Evolutionary conservation across 2,113 vertebrate genomes (phyloP).

Genomic region (Cynocephalus volans): DNA sequence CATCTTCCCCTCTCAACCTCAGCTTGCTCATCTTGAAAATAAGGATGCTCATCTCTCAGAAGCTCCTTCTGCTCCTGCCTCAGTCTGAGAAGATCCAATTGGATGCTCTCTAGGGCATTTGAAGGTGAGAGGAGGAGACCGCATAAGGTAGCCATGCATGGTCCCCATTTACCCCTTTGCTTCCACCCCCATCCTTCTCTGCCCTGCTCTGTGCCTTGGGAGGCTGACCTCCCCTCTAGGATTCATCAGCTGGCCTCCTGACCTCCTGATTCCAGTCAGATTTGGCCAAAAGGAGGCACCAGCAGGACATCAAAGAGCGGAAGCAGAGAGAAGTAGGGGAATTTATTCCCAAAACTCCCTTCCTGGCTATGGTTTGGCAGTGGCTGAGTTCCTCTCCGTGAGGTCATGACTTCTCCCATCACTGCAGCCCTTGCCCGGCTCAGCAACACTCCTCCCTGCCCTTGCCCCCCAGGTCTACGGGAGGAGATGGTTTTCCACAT

Average conservation of each 20-base stretch:
- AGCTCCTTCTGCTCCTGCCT: neutral
- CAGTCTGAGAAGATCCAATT: neutral
- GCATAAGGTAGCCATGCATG: neutral
- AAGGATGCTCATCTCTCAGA: neutral
- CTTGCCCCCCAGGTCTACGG: neutral
- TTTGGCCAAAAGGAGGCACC: neutral
- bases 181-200: neutral
- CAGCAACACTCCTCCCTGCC: neutral
- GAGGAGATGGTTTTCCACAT: neutral
- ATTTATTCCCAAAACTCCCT: neutral
- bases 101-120: neutral
- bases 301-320: neutral
- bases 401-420: neutral
- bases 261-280: neutral
- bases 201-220: neutral
- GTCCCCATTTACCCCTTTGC: neutral
- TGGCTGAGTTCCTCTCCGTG: neutral
- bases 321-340: neutral
- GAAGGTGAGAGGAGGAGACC: neutral
- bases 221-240: neutral
- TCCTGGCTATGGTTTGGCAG: neutral
- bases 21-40: neutral
- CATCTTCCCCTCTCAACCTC: neutral
- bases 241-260: neutral
- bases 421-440: neutral